Conservation (phyloP, 2,797 vertebrate species). For the Echiichthys vipera region DNA sequence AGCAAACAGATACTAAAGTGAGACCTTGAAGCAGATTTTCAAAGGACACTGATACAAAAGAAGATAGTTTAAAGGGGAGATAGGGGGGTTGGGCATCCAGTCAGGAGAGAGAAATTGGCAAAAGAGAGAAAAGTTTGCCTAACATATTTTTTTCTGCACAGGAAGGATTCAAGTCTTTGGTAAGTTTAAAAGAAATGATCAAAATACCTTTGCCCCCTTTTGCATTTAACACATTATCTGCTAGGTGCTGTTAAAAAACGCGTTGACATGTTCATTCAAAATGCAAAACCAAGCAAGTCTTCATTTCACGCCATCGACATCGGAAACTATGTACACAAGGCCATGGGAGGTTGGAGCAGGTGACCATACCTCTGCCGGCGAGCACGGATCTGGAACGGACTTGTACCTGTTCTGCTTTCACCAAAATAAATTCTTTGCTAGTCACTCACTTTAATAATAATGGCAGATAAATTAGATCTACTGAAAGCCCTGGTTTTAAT, state of each 20-base stretch:
- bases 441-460: background rate
- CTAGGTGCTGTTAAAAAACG: conserved; percentile 80
- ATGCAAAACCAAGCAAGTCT: conserved; percentile 40
- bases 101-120: background rate
- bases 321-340: conserved; percentile 57
- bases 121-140: conserved; percentile 39
- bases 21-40: background rate
- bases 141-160: conserved; percentile 71
- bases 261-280: conserved; percentile 41
- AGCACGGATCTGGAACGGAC: conserved; percentile 6
- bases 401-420: background rate
- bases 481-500: background rate
- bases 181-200: conserved; percentile 80
- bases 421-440: background rate
- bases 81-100: background rate
- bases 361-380: conserved; percentile 6
- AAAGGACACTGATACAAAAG: conserved; percentile 18
- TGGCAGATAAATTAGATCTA: background rate
- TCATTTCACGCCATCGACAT: conserved; percentile 27
- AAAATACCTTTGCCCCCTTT: conserved; percentile 46
- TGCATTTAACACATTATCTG: conserved; percentile 69
- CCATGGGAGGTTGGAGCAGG: conserved; percentile 24
- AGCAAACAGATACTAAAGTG: conserved; percentile 12
- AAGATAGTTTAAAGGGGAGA: background rate
- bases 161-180: conserved; percentile 91